Evolutionary conservation across 2,113 vertebrate genomes (phyloP).

Genomic region (Pseudolaguvia tuberculata): DNA sequence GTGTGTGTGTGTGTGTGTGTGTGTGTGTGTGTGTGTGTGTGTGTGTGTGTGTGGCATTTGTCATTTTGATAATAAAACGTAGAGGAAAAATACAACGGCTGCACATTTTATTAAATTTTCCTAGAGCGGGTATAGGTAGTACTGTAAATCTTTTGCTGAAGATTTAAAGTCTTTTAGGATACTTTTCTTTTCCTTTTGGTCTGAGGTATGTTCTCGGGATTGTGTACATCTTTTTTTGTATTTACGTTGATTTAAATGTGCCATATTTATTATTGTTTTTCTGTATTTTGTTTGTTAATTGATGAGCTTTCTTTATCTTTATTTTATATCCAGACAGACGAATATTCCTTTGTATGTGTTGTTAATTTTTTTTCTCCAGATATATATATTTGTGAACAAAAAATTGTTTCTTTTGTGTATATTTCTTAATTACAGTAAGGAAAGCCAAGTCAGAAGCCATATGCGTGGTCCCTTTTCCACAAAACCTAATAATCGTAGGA

Average conservation of each 20-base stretch:
- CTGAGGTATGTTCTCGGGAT: constrained; percentile 17
- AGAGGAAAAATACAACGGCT: constrained; percentile 65
- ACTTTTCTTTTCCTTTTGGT: constrained; percentile 41
- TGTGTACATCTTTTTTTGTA: constrained; percentile 28
- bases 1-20: constrained; percentile 56
- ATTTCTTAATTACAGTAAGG: constrained; percentile 17
- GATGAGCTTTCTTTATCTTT: neutral
- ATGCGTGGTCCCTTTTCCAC: constrained; percentile 32
- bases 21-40: constrained; percentile 42
- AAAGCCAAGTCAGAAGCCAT: constrained; percentile 45
- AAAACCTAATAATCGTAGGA: constrained; percentile 19
- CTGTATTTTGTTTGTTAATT: constrained; percentile 29
- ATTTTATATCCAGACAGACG: neutral
- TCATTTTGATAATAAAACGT: constrained; percentile 73
- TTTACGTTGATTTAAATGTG: constrained; percentile 31
- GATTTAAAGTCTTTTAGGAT: constrained; percentile 47
- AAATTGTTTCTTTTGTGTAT: constrained; percentile 5
- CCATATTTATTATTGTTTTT: constrained; percentile 42
- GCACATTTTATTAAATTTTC: constrained; percentile 65
- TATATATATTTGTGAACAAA: neutral
- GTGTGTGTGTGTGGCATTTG: constrained; percentile 64
- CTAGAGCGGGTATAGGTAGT: constrained; percentile 52
- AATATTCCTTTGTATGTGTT: constrained; percentile 21
- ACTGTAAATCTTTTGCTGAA: constrained; percentile 54
- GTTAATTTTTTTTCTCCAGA: constrained; percentile 8